phyloP scores from a whole-genome alignment of 2,888 invertebrate genomes.

The Sericinus montela region DNA sequence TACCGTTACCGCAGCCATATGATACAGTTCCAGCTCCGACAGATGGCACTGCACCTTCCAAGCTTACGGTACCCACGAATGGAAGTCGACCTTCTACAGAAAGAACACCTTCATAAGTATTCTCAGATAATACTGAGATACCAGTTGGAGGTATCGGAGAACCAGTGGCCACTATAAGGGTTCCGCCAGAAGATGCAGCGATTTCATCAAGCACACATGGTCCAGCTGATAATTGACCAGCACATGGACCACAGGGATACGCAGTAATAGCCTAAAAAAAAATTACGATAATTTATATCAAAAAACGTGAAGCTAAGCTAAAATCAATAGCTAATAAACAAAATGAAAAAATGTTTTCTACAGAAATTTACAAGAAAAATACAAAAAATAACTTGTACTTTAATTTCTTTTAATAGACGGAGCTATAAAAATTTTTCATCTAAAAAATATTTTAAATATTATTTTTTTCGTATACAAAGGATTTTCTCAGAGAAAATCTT shows the following conservation, averaged over 20 bases:
- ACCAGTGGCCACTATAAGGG: slow-evolving; percentile 21
- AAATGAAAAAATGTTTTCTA: too few species aligned
- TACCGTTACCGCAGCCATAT: slow-evolving; percentile 43
- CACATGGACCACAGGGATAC: slow-evolving; percentile 10
- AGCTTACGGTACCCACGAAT: slow-evolving; percentile 39
- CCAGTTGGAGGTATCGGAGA: slow-evolving; percentile 39
- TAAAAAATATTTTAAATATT: too few species aligned
- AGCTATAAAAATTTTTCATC: too few species aligned
- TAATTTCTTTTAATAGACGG: too few species aligned
- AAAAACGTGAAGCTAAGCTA: too few species aligned
- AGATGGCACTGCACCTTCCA: slow-evolving; percentile 36
- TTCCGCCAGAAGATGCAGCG: slow-evolving; percentile 4
- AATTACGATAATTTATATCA: too few species aligned
- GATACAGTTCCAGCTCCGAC: slow-evolving; percentile 38
- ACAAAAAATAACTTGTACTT: too few species aligned
- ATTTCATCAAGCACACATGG: slow-evolving; percentile 1
- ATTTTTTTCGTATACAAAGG: too few species aligned
- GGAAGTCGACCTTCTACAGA: slow-evolving; percentile 21
- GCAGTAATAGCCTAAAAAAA: slow-evolving; percentile 9
- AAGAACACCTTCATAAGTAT: slow-evolving; percentile 28
- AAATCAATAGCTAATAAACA: too few species aligned
- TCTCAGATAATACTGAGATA: slow-evolving; percentile 37
- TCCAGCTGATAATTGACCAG: background rate
- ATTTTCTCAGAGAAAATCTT: too few species aligned
- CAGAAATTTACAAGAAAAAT: too few species aligned